Percentiles rank a stretch among this genome's conserved stretches.
Conservation (phyloP, 2,888 invertebrate genomes). For the Leucoma salicis region DNA sequence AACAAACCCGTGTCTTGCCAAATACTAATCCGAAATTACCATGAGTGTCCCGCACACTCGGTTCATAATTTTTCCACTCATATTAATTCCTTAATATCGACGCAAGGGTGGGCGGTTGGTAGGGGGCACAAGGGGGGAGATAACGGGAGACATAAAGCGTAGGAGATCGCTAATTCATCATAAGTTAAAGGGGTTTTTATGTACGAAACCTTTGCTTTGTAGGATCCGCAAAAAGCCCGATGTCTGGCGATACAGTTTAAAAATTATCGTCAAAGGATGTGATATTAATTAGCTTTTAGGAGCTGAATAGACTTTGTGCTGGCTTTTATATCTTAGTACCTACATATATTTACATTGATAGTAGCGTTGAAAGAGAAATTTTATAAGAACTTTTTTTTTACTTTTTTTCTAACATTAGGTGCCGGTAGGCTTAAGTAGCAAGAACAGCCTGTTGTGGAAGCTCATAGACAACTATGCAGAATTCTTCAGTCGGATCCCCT, state of each 20-base stretch:
- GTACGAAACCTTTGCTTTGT: slow-evolving; percentile 68
- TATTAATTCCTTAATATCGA: slow-evolving; percentile 79
- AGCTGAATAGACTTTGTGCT: slow-evolving; percentile 35
- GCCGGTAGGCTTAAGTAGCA: too few relatives aligned
- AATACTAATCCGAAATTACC: slow-evolving; percentile 23
- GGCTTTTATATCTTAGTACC: background rate
- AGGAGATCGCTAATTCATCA: slow-evolving; percentile 83
- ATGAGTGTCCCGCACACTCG: slow-evolving; percentile 39
- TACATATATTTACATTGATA: too few relatives aligned
- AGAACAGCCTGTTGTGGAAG: too few relatives aligned
- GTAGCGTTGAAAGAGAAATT: too few relatives aligned
- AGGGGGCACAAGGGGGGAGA: slow-evolving; percentile 52
- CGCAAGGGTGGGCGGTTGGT: slow-evolving; percentile 43
- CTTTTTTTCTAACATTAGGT: too few relatives aligned
- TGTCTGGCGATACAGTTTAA: slow-evolving; percentile 60
- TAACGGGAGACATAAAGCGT: slow-evolving; percentile 80
- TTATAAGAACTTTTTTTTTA: too few relatives aligned
- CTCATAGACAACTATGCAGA: too few relatives aligned
- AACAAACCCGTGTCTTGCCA: slow-evolving; percentile 7
- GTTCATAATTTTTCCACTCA: slow-evolving; percentile 69
- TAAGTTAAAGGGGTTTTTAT: slow-evolving; percentile 83
- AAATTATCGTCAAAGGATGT: slow-evolving; percentile 60
- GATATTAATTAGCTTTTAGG: slow-evolving; percentile 72
- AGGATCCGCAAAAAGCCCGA: slow-evolving; percentile 64
- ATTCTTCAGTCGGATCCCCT: too few relatives aligned